Conservation (phyloP, 2,797 vertebrate species). For the Trichosurus vulpecula region DNA sequence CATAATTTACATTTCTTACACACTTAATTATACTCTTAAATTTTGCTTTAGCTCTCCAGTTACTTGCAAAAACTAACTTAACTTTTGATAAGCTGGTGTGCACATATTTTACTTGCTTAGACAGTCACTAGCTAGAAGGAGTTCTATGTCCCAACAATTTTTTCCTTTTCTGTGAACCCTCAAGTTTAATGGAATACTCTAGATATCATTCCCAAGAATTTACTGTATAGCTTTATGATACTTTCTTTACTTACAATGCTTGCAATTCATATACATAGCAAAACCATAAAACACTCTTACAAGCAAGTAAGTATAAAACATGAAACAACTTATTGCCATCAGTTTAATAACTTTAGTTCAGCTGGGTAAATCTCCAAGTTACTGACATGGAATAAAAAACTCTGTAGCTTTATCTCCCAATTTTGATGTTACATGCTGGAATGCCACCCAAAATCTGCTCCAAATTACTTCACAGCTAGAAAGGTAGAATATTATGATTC, state of each 20-base stretch:
- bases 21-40: neutral
- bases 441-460: neutral
- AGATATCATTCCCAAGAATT: neutral
- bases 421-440: neutral
- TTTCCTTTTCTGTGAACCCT: neutral
- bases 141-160: neutral
- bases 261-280: neutral
- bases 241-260: neutral
- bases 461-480: neutral
- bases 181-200: neutral
- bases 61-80: neutral
- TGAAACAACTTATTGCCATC: neutral
- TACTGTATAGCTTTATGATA: neutral
- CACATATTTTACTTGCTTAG: neutral
- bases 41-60: neutral
- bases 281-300: neutral
- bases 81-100: neutral
- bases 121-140: neutral
- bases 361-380: neutral
- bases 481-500: neutral
- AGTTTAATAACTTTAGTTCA: neutral
- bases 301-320: neutral
- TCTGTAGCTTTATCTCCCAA: neutral
- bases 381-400: neutral
- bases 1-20: neutral